Conservation (phyloP, 37 sponge, comb jelly and placozoan genomes). For the Beroe forskalii region DNA sequence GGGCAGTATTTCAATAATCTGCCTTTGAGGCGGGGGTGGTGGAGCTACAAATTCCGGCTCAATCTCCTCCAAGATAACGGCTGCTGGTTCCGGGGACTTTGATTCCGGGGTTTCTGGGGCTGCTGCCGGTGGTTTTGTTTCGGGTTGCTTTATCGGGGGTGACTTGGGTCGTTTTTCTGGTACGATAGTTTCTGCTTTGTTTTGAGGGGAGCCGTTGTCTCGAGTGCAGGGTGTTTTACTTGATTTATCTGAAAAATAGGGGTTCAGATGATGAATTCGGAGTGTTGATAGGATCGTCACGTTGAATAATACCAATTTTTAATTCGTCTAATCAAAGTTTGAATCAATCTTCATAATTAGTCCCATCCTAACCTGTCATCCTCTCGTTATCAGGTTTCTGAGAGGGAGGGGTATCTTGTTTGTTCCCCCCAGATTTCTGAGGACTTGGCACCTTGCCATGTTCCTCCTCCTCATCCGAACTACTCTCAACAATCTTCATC, state of each 20-base stretch:
- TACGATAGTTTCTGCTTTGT: no score
- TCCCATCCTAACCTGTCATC: no score
- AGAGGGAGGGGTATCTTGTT: no score
- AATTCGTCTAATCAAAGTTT: no score
- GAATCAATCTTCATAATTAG: no score
- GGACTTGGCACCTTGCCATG: neutral
- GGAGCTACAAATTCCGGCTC: neutral
- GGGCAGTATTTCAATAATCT: slow-evolving; percentile 35
- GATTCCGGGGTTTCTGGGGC: neutral
- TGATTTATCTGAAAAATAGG: neutral
- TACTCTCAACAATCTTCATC: slow-evolving; percentile 64
- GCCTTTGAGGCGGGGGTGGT: neutral
- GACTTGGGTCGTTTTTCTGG: no score
- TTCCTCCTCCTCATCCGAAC: slow-evolving; percentile 47
- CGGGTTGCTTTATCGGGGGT: no score
- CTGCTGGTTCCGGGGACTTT: neutral
- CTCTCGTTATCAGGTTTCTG: no score
- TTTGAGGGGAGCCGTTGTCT: neutral
- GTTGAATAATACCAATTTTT: no score
- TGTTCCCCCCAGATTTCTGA: no score
- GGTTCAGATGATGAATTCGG: no score
- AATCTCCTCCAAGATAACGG: neutral
- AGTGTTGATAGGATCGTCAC: no score
- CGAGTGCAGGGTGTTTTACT: neutral
- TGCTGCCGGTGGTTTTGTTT: neutral